These are phyloP conservation scores for Columba livia DNA, from an alignment of 2,113 vertebrate genomes.

Conservation along the genomic window DNA sequence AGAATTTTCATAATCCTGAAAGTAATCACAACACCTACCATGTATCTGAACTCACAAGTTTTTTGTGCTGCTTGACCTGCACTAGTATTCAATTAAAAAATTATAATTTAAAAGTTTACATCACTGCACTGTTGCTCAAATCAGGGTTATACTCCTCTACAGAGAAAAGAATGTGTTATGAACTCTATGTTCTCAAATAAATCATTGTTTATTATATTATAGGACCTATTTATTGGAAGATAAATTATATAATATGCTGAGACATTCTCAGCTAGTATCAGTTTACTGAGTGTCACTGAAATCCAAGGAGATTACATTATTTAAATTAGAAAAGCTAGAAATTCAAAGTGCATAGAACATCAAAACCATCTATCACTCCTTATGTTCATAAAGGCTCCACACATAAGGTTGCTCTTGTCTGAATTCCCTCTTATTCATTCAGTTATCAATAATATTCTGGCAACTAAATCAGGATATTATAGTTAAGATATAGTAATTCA, in stretches of 20 bases:
- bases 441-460: not conserved
- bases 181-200: not conserved
- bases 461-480: not conserved
- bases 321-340: not conserved
- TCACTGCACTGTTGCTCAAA: not conserved
- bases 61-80: not conserved
- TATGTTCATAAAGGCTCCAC: not conserved
- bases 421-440: not conserved
- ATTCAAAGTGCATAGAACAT: not conserved
- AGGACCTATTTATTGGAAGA: not conserved
- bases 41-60: accelerated
- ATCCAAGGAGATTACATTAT: not conserved
- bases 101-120: not conserved
- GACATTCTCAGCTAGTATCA: not conserved
- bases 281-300: not conserved
- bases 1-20: not conserved
- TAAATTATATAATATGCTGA: not conserved
- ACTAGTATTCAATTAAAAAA: not conserved
- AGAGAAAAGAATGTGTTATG: not conserved
- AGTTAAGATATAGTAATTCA: not conserved
- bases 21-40: not conserved
- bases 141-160: not conserved
- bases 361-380: not conserved
- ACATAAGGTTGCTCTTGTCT: not conserved
- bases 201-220: not conserved